Evolutionary conservation across 2,888 invertebrate genomes (phyloP), one percentile per base, ranked within the genome.

Genomic region (Himalopsyche kuldschensis): DNA sequence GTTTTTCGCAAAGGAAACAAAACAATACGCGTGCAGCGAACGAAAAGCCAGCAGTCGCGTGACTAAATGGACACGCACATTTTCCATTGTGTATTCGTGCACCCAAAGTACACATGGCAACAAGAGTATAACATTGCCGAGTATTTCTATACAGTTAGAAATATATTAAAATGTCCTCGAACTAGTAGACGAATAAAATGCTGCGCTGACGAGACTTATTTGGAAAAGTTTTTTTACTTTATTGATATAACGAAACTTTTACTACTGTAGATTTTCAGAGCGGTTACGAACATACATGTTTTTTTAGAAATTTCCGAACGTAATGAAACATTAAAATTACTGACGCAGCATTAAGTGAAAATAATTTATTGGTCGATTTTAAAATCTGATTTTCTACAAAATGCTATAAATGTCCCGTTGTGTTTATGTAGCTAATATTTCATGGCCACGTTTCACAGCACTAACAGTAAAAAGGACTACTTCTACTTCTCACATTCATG

Each of bases 51-150:
- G 48, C 20, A 77, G 41, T 81, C 81, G 81, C 81, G 81, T 81
- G 81, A 81, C 81, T 77, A 55, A 31, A 27, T 30, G 81, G 63
- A 55, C 81, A 81, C 78, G 81, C 81, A 78, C 81, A 77, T 47
- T 78, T 48, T 75, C 35, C 46, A 81, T 76, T 81, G 81, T 47
- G 48, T 55, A 24, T 55, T 20, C 55, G 55, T 55, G 55, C 20
- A 55, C 6, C 55, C n/a, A 55, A 55, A 55, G 24, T 55, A 55
- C 20, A 55, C 55, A 55, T 20, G 55, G 20, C 55, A 55, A 55
- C 55, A 55, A 5, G 24, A 55, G 55, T 55, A 55, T 55, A 55
- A 55, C 24, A 55, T 55, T 20, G 55, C 55, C 55, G 10, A 55
- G 55, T 24, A 55, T 20, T 20, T 55, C 55, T 55, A 6, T 6